Base-by-base conservation (phyloP, 1,140 invertebrate species). In the Formica selysi region DNA sequence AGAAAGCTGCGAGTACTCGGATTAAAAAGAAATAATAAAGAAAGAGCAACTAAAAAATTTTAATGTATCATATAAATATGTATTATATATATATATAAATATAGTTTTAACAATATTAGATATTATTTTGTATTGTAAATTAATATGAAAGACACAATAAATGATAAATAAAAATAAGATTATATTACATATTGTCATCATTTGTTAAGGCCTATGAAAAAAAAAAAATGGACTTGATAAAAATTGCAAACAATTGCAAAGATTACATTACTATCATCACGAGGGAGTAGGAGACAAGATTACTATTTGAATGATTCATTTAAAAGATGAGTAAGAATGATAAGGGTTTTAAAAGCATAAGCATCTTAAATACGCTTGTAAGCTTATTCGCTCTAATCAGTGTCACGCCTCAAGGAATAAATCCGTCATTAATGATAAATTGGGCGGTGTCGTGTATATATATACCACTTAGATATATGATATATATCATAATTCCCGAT, bases 21-120 rank as follows among this genome's bases (percentile, higher is more conserved):
- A 6, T 95, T 97, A 84, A 94, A 93, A 76, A 94, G 96, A 89
- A 97, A 97, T 76, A 97, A 97, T 92, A 90, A 92, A 97, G 51
- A 91, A 92, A 13, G 96, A 96, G 86, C 90, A 96, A 73, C 96
- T 8, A 87, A 22, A 59, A 90, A 84, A 64, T 85, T 88, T 71
- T 84, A 85, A 89, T 61, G 29, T 59, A 51, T 70, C 10, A 11
- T 41, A 29, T 48, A 32, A n/a, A 61, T 57, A 48, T 57, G 5
- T 68, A 44, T 57, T 68, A 36, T 57, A 48, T 32, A 76, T 41
- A 87, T 57, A 38, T 38, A 57, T 65, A 61, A 4, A 71, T 11
- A 29, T 62, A 36, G 29, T 61, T 51, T 8, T 73, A 61, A 13
- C 3, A 19, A 2, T 29, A n/a, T 44, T 38, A 48, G 41, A 8